Percentiles rank a stretch among this genome's conserved stretches.
phyloP scores from a whole-genome alignment of 2,113 vertebrate species.

The Gymnobelideus leadbeateri region DNA sequence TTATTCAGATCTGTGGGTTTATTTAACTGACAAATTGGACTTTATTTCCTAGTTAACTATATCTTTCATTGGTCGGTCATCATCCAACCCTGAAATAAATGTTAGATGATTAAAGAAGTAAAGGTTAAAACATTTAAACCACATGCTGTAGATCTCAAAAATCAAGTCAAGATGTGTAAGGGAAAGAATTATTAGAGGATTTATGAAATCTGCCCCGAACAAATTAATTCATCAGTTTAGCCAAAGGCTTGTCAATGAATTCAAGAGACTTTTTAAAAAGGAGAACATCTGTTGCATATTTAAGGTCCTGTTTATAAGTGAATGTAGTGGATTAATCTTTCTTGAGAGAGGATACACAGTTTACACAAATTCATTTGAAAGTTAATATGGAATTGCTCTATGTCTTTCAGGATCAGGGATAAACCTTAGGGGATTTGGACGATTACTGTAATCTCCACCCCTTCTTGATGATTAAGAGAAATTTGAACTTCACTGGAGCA shows the following conservation, averaged over 20 bases:
- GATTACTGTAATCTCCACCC: constrained; percentile 41
- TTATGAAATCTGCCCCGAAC: constrained; percentile 85
- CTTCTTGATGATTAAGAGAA: constrained; percentile 67
- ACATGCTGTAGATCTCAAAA: constrained; percentile 85
- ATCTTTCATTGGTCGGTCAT: constrained; percentile 85
- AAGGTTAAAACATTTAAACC: constrained; percentile 88
- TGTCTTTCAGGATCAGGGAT: constrained; percentile 68
- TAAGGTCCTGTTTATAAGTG: constrained; percentile 83
- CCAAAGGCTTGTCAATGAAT: constrained; percentile 86
- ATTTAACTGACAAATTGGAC: constrained; percentile 82
- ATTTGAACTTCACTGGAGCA: constrained; percentile 66
- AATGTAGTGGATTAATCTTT: constrained; percentile 80
- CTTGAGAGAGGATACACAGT: constrained; percentile 68
- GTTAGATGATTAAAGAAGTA: constrained; percentile 87
- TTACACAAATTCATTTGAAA: constrained; percentile 79
- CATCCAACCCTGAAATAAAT: constrained; percentile 85
- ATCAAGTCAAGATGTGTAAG: constrained; percentile 88
- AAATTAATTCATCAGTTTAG: constrained; percentile 89
- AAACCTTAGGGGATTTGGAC: constrained; percentile 68
- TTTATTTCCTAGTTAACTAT: constrained; percentile 81
- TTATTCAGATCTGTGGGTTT: constrained; percentile 74
- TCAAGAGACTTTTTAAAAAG: constrained; percentile 84
- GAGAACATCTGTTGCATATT: constrained; percentile 87
- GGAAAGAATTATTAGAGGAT: constrained; percentile 87
- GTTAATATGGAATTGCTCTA: constrained; percentile 78